Evolutionary conservation across 2,888 invertebrate species (phyloP), one percentile per base, ranked within the genome.

Genomic region (Zaprionus bogoriensis): DNA sequence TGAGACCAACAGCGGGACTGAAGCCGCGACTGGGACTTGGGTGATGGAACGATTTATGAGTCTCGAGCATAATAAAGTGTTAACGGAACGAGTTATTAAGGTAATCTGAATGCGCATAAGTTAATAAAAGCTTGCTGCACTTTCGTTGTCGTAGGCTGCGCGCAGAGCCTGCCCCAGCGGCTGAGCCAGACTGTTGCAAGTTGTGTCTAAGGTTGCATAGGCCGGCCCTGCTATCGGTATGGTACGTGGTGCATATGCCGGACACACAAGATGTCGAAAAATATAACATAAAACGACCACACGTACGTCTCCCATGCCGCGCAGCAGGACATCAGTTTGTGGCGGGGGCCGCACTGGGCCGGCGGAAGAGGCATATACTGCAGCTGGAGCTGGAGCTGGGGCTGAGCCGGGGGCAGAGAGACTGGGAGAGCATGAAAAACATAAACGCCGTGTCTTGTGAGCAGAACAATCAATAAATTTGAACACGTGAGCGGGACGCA

Each of bases 381-480:
- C 67, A 39, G 71, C 65, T 30, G 27, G 14, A 52, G 19, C 9
- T 17, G 19, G 7, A 2, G 20, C 9, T 9, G 48, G 46, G 68
- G 38, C 66, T 39, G 54, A 62, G 64, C 7, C 4, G n/a, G 36
- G 36, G 14, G 17, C 14, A 36, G 36, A 14, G 7, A 36, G 27
- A 28, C 28, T 23, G 32, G 22, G 25, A 10, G 5, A 39, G 10
- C 5, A 41, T 9, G 20, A 14, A 67, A 68, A 63, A 67, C 66
- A 60, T 44, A 76, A 73, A 71, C 83, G 78, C 86, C 80, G 80
- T 82, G 68, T 77, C 74, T 84, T 83, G 87, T 83, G 73, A 77
- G 75, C 71, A 81, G 75, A 88, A 89, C 89, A 90, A 90, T 90
- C 89, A 90, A 90, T 90, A 90, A 90, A 90, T 91, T 90, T 90